These are phyloP conservation scores for Chrysina gloriosa DNA, from an alignment of 2,888 invertebrate genomes.

Conservation along the genomic window DNA sequence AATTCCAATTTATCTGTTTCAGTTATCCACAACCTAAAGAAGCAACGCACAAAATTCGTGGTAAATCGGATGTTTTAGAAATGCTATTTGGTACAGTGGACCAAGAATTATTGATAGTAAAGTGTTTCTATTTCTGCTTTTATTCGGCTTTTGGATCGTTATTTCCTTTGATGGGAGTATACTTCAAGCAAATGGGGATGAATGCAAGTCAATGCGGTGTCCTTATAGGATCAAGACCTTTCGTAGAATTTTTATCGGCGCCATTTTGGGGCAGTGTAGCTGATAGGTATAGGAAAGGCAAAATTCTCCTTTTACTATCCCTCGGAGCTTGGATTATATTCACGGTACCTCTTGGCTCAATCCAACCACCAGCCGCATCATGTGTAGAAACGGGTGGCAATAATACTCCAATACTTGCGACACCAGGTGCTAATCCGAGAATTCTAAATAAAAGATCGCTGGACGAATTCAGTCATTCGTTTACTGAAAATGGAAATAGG, in stretches of 20 bases:
- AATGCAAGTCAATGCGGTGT: conserved; percentile 95
- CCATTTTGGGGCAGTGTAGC: conserved; percentile 98
- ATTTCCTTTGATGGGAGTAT: conserved; percentile 98
- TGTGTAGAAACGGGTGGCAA: conserved; percentile 78
- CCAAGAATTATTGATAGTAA: conserved; percentile 92
- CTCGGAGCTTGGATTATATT: conserved; percentile 96
- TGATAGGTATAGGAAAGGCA: conserved; percentile 87
- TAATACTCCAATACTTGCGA: conserved; percentile 72
- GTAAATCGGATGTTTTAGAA: conserved; percentile 86
- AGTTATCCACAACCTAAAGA: conserved; percentile 89
- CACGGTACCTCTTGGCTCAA: conserved; percentile 94
- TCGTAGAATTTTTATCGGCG: conserved; percentile 96
- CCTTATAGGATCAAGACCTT: conserved; percentile 94
- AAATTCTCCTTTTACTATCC: conserved; percentile 88
- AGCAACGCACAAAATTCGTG: conserved; percentile 89
- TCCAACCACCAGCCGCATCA: conserved; percentile 92
- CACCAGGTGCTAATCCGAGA: conserved; percentile 67
- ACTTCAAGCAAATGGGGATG: conserved; percentile 99
- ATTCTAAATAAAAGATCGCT: conserved; percentile 68
- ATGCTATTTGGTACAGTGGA: conserved; percentile 86
- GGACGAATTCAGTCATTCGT: conserved; percentile 32
- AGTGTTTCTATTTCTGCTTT: conserved; percentile 99
- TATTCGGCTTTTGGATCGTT: conserved; percentile 98
- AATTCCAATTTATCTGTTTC: conserved; percentile 51
- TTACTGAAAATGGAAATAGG: conserved; percentile 14